Conservation (phyloP, 23 tunicate genomes). For the Pegea sp. region DNA sequence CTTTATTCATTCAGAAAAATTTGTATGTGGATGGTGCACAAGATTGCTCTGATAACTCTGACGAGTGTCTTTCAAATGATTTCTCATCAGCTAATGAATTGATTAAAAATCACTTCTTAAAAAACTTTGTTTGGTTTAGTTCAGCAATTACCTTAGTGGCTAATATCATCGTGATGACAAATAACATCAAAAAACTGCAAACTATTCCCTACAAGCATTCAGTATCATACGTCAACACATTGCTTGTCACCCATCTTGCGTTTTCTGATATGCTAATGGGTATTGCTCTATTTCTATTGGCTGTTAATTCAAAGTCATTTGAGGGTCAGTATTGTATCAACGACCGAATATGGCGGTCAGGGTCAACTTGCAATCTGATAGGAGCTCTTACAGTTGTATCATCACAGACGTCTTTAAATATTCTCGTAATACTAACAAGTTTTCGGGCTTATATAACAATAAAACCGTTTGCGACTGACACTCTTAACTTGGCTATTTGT, state of each 20-base stretch:
- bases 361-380: constrained; percentile 6
- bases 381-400: constrained; percentile 21
- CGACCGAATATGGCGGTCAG: constrained; percentile 23
- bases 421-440: constrained; percentile 12
- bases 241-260: constrained; percentile 15
- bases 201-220: not conserved
- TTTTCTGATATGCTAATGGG: constrained; percentile 41
- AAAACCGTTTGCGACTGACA: constrained; percentile 10
- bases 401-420: constrained; percentile 19
- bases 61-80: constrained; percentile 5
- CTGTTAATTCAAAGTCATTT: constrained; percentile 3
- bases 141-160: constrained; percentile 4
- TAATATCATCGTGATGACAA: constrained; percentile 3
- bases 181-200: not conserved
- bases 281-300: constrained; percentile 11
- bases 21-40: constrained; percentile 3
- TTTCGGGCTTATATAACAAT: constrained; percentile 8
- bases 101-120: constrained; percentile 1
- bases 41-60: constrained; percentile 10
- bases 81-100: constrained; percentile 5
- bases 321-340: constrained; percentile 15
- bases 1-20: constrained; percentile 2
- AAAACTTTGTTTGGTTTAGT: constrained; percentile 7
- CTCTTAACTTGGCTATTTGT: too few species aligned
- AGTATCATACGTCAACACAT: constrained; percentile 3